These are phyloP conservation scores for Zosterops japonicus DNA, from an alignment of 2,113 vertebrate genomes.

Conservation along the genomic window DNA sequence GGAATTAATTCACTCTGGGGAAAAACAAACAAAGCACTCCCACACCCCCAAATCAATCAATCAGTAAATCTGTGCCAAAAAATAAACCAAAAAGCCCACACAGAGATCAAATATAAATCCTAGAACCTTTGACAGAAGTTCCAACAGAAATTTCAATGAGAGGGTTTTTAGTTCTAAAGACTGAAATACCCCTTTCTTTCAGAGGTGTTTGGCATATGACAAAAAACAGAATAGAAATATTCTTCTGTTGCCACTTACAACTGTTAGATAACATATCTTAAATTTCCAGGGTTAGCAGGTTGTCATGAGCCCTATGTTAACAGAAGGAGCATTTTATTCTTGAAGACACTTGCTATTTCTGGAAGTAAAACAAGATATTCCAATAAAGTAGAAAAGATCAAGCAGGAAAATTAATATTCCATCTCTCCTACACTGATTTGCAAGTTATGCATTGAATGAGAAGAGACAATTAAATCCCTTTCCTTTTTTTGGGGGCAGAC, in stretches of 20 bases:
- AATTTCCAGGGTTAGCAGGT: slow-evolving; percentile 25
- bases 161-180: neutral
- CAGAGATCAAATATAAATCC: neutral
- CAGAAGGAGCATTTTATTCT: slow-evolving; percentile 31
- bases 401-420: neutral
- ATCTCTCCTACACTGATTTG: neutral
- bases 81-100: neutral
- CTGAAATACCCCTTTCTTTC: neutral
- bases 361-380: neutral
- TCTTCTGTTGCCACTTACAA: neutral
- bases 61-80: fast-evolving
- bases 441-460: neutral
- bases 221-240: neutral
- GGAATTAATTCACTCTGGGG: neutral
- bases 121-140: neutral
- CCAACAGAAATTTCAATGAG: neutral
- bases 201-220: neutral
- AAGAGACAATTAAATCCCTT: neutral
- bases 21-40: neutral
- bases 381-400: neutral
- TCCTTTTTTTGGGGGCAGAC: neutral
- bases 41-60: neutral
- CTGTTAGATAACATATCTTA: slow-evolving; percentile 6
- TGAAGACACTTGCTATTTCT: slow-evolving; percentile 21
- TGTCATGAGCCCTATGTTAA: slow-evolving; percentile 40